phyloP scores from a whole-genome alignment of 37 sponge, comb jelly and placozoan genomes.

The Halichondria panicea region DNA sequence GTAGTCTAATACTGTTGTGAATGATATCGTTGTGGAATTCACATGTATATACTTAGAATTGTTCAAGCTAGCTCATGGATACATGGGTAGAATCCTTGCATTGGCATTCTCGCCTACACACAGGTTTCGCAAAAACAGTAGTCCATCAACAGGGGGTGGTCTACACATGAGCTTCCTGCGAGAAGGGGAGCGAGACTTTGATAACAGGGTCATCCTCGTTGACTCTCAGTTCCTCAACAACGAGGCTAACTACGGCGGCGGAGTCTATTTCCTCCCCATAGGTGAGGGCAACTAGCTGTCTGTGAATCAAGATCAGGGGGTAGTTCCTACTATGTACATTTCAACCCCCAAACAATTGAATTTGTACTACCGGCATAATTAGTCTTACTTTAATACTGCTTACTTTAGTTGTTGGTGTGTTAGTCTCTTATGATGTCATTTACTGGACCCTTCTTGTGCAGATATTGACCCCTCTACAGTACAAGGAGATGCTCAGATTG shows the following conservation, averaged over 20 bases:
- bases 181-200: neutral
- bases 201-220: neutral
- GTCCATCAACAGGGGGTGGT: conserved; percentile 20
- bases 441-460: neutral
- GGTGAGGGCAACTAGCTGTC: conserved; percentile 21
- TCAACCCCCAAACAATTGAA: no score
- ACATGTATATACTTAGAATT: no score
- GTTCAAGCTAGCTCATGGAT: no score
- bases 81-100: no score
- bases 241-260: conserved; percentile 26
- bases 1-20: no score
- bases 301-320: no score
- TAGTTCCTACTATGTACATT: no score
- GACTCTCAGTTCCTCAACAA: conserved; percentile 18
- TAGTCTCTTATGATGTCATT: neutral
- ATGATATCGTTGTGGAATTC: no score
- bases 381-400: no score
- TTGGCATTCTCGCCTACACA: no score
- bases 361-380: no score
- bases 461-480: neutral
- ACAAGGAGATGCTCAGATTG: neutral
- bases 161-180: conserved; percentile 18
- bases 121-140: conserved; percentile 16
- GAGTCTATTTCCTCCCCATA: conserved; percentile 12
- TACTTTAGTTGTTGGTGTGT: neutral